Base-by-base conservation (phyloP, 2,888 invertebrate species). In the Peribatodes rhomboidaria region DNA sequence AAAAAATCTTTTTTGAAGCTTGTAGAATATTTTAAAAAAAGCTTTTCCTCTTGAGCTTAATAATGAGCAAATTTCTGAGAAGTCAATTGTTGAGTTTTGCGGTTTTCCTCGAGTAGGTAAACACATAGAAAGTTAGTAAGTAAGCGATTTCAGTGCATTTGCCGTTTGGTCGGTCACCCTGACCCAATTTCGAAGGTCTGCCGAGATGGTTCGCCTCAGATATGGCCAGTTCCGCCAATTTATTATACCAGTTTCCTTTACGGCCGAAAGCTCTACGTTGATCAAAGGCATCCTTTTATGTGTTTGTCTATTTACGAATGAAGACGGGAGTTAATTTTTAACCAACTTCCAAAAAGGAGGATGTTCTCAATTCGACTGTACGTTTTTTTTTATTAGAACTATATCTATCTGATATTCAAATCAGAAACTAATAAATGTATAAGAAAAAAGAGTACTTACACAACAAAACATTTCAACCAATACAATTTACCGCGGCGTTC, bases 121-220 rank as follows among this genome's bases (percentile, higher is more conserved):
- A 27, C 35, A 33, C 14, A 37, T 20, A 33, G 44, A 55, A 60
- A 67, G 6, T 27, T 27, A 27, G 61, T 58, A 62, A 27, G 61
- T 58, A 62, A 49, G 31, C 49, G 35, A 53, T 64, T 55, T 39
- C 39, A 67, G 62, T 67, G 78, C 78, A 82, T 79, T 78, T 75
- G 76, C 76, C 79, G 78, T 80, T 81, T 77, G 65, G 74, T 71
- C 65, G 73, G 69, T 74, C 79, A 79, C 85, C 88, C 73, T 89
- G 90, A 89, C 90, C 88, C 71, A 86, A 79, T 84, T 89, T 67
- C 74, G 66, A 70, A 76, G 82, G 81, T 83, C 84, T 84, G 81
- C 78, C 71, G 69, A 78, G 86, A 86, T 87, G 79, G 75, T 82
- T 75, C 75, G 74, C 79, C 76, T 79, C 73, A 81, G 85, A 85